These are phyloP conservation scores for Lissonota sp. DNA, from an alignment of 2,888 invertebrate species.

Conservation along the genomic window DNA sequence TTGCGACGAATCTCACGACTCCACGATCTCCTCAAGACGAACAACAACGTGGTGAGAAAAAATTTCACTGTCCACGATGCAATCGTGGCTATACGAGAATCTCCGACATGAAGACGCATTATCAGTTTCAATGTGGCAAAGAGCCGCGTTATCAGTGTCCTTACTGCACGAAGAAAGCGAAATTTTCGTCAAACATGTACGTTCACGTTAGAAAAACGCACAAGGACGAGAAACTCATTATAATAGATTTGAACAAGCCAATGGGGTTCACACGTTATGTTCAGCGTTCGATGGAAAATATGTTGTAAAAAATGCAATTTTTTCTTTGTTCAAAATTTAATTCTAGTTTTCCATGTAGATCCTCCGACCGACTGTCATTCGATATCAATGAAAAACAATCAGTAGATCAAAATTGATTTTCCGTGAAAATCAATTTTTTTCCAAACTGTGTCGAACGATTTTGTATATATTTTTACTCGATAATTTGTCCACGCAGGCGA, in stretches of 20 bases:
- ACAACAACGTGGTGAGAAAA: slow-evolving; percentile 27
- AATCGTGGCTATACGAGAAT: slow-evolving; percentile 76
- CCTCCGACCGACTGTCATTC: no score
- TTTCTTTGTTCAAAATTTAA: no score
- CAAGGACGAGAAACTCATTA: slow-evolving; percentile 74
- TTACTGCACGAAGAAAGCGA: slow-evolving; percentile 79
- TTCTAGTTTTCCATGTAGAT: no score
- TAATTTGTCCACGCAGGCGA: no score
- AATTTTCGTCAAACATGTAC: slow-evolving; percentile 80
- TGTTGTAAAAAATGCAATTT: no score
- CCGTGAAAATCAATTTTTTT: no score
- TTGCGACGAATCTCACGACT: not conserved
- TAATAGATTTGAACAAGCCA: slow-evolving; percentile 76
- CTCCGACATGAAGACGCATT: slow-evolving; percentile 80
- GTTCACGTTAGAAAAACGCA: slow-evolving; percentile 77
- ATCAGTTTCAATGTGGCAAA: slow-evolving; percentile 82
- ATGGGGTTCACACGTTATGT: slow-evolving; percentile 34
- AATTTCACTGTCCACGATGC: slow-evolving; percentile 71
- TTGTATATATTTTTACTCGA: no score
- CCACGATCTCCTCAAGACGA: slow-evolving; percentile 27
- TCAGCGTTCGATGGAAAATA: not conserved
- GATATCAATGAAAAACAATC: no score
- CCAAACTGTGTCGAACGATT: no score
- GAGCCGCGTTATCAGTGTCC: slow-evolving; percentile 82
- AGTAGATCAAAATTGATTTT: no score